Evolutionary conservation across 2,113 vertebrate species (phyloP), one percentile per base, ranked within the genome.

Genomic region (Entomyzon cyanotis): DNA sequence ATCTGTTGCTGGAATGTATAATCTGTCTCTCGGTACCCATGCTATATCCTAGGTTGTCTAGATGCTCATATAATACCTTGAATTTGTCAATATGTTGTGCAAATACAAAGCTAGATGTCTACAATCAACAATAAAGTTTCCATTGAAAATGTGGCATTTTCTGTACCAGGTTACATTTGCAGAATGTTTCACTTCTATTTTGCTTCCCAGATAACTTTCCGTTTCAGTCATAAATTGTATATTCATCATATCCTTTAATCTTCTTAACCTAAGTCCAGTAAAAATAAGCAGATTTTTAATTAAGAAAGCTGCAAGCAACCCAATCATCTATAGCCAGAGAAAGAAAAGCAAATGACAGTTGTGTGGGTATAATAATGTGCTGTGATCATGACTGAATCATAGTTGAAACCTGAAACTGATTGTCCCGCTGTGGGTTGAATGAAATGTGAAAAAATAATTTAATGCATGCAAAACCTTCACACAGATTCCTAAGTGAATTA

Each of bases 281-380:
- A 93, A 97, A 96, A 97, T 93, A 96, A 96, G 59, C 90, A 96
- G 47, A 81, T 37, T 94, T 96, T 94, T 96, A 97, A 96, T 96
- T 95, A 94, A 94, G 93, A 96, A 97, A 97, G 76, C 95, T 97
- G 94, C 87, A 93, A 97, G 94, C 76, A 96, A 94, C 87, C 50
- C 25, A 94, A 84, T 94, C 82, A 87, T 90, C 75, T 94, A 46
- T 94, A 94, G 69, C 42, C 65, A 62, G 58, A 91, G 82, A 95
- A 96, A 96, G 95, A 94, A 97, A 96, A 97, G 87, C 87, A 97
- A 96, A 94, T 84, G 81, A 84, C 0, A 2, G 55, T 90, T 94
- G 22, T 93, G 79, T 76, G 70, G 67, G 30, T 91, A 81, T 79
- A 95, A 94, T 86, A 96, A 94, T 77, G 65, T 87, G n/a, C 94